phyloP scores from a whole-genome alignment of 2,888 invertebrate genomes.

The Drymonia ruficornis region DNA sequence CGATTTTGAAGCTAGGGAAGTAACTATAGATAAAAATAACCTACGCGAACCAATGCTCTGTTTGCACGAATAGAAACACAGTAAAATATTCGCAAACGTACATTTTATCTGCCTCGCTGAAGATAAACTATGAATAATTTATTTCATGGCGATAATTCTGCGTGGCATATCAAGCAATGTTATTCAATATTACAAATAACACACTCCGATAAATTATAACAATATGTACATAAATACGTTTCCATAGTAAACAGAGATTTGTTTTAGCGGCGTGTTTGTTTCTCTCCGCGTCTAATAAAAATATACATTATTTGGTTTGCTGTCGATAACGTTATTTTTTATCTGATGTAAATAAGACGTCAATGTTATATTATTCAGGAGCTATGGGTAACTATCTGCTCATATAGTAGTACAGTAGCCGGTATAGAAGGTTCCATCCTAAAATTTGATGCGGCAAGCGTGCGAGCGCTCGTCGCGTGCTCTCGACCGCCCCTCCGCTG shows the following conservation, averaged over 20 bases:
- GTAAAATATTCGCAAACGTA: neutral
- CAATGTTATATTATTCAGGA: constrained; percentile 15
- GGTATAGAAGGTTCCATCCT: constrained; percentile 17
- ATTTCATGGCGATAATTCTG: constrained; percentile 9
- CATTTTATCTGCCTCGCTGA: neutral
- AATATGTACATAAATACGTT: constrained; percentile 16
- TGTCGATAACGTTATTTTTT: constrained; percentile 9
- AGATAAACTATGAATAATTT: constrained; percentile 2
- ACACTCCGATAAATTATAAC: constrained; percentile 4
- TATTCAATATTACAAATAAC: constrained; percentile 6
- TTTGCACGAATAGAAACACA: neutral
- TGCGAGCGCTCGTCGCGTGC: constrained; percentile 37
- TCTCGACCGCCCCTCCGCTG: constrained; percentile 49
- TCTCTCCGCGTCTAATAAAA: constrained; percentile 10
- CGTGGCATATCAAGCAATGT: neutral
- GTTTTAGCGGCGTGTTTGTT: constrained; percentile 17
- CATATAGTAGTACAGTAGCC: constrained; percentile 5
- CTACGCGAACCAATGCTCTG: neutral
- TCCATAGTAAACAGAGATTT: constrained; percentile 12
- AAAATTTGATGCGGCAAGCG: constrained; percentile 29
- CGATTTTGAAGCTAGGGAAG: too few species aligned
- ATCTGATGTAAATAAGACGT: constrained; percentile 11
- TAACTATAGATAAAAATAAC: neutral
- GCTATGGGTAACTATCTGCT: neutral
- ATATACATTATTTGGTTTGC: constrained; percentile 4